Base-by-base conservation (phyloP, 1,140 invertebrate species). In the Danaus plexippus region DNA sequence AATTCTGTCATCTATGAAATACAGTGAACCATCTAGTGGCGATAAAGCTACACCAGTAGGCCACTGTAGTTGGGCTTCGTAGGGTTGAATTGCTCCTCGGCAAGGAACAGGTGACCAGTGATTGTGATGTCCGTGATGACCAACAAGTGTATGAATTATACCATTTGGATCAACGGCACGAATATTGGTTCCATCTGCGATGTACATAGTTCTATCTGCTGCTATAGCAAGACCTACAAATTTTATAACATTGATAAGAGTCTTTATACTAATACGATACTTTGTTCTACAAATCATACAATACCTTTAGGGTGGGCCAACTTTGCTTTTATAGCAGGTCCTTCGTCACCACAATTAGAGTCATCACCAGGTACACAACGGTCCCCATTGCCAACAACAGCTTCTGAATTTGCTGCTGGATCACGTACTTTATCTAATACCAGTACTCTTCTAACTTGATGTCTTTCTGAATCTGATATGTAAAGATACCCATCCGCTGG, bases 401-500 rank as follows among this genome's bases (percentile, higher is more conserved):
- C 89, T 82, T 97, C 96, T 61, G 93, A 94, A 78, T 97, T 97
- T 12, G 94, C 91, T 18, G 90, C 89, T 0, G 95, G 94, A 80
- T 97, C 94, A 56, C 92, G 89, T 1, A 96, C 92, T 67, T 93
- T 92, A 54, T 94, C 92, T 52, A 96, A 80, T 0, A 91, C 90
- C 43, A 95, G 71, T 2, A 95, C 91, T 68, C 91, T 90, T 52
- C 95, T 79, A 56, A 96, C 94, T 88, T 97, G 95, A 87, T 97
- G 95, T 67, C 93, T 92, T 75, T 97, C 96, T 1, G 96, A 95
- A 80, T 97, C 96, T n/a, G 96, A 98, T 64, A 99, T 94, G 81
- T 98, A 99, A 10, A 99, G 88, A 71, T 96, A 93, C 10, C 97
- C 96, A 81, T 98, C 96, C 8, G 96, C 95, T 43, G 97, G 97